These are phyloP conservation scores for Tiphia femorata DNA, from an alignment of 2,888 invertebrate genomes.

Conservation along the genomic window DNA sequence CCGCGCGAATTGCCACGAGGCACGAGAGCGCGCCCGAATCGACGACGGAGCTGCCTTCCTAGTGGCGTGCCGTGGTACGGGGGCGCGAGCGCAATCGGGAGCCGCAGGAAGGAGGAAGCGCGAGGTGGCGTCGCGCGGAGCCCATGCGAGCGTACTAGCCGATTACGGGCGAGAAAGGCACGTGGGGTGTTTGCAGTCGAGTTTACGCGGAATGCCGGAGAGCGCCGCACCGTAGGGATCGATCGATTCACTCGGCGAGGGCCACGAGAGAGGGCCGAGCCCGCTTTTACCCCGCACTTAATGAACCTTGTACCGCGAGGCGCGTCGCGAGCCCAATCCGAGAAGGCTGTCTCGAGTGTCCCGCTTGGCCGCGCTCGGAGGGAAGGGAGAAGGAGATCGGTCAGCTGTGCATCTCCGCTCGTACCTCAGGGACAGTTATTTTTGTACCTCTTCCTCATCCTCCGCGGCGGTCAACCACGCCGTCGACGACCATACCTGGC, in stretches of 20 bases:
- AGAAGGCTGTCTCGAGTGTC: too few species aligned
- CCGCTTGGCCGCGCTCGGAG: constrained; percentile 19
- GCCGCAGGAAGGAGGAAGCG: constrained; percentile 1
- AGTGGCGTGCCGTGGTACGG: neutral
- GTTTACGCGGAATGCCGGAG: constrained; percentile 24
- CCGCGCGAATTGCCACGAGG: too few species aligned
- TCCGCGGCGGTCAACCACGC: constrained; percentile 31
- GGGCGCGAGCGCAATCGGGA: neutral
- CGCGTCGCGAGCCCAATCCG: too few species aligned
- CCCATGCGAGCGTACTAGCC: neutral
- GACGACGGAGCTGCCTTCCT: too few species aligned
- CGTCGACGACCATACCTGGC: constrained; percentile 14
- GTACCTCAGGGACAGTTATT: constrained; percentile 47
- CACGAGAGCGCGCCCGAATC: too few species aligned
- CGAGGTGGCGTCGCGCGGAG: neutral
- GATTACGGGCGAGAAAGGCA: constrained; percentile 36
- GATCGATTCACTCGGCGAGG: too few species aligned
- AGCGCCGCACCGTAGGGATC: too few species aligned
- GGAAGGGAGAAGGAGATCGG: constrained; percentile 13
- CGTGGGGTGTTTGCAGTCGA: constrained; percentile 37
- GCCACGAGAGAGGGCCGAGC: too few species aligned
- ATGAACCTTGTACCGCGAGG: too few species aligned
- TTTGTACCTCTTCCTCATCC: constrained; percentile 52
- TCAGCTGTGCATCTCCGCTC: constrained; percentile 48
- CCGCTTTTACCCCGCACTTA: too few species aligned